Conservation (phyloP, 2,797 vertebrate species). For the Agapornis canus region DNA sequence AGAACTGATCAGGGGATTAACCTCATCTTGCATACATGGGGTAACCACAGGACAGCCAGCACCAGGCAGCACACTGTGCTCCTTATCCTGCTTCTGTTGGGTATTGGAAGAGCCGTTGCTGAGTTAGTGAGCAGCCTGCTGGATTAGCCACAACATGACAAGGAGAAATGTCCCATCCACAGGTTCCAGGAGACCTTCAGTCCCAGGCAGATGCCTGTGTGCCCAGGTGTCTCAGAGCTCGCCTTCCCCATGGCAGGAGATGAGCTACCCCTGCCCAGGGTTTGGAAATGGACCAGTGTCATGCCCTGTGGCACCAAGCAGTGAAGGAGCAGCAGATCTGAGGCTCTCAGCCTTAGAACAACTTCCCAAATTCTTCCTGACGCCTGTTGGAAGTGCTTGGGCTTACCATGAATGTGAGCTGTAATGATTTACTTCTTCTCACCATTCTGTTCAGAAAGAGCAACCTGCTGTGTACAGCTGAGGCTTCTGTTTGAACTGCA, state of each 20-base stretch:
- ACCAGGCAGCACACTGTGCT: neutral
- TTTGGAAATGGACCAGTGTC: neutral
- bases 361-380: neutral
- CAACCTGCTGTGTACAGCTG: neutral
- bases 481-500: constrained; percentile 19
- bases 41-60: neutral
- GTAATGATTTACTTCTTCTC: neutral
- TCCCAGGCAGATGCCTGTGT: accelerated
- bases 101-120: neutral
- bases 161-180: neutral
- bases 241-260: neutral
- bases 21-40: accelerated
- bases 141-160: neutral
- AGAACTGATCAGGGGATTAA: neutral
- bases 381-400: neutral
- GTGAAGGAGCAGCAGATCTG: neutral
- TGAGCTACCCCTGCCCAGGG: neutral
- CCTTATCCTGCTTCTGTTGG: neutral
- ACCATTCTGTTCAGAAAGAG: neutral
- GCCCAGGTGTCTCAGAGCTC: neutral
- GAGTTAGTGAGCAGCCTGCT: neutral
- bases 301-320: accelerated
- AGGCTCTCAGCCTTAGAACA: neutral
- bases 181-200: neutral
- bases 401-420: neutral